These are phyloP conservation scores for Zele albiditarsus DNA, from an alignment of 2,888 invertebrate species.

Conservation along the genomic window DNA sequence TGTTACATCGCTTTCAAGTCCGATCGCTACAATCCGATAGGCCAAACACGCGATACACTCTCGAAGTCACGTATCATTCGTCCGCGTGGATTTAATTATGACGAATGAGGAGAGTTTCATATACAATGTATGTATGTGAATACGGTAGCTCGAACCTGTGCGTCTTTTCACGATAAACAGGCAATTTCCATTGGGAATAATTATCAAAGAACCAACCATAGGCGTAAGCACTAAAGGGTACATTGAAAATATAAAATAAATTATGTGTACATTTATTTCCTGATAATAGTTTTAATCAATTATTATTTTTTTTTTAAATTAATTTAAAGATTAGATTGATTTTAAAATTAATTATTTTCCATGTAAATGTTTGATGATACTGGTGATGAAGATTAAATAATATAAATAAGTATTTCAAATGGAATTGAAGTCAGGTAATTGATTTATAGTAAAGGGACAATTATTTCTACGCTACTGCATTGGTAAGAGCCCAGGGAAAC, in stretches of 20 bases:
- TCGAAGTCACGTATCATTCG: conserved; percentile 30
- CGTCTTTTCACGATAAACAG: conserved; percentile 39
- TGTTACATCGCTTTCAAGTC: conserved; percentile 16
- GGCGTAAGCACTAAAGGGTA: not conserved
- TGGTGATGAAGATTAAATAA: not conserved
- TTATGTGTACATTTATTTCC: not conserved
- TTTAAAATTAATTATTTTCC: not conserved
- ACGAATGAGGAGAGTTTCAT: conserved; percentile 38
- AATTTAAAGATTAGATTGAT: not conserved
- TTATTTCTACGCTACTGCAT: conserved; percentile 10
- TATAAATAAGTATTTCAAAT: not conserved
- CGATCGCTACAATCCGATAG: conserved; percentile 36
- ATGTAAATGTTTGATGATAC: not conserved
- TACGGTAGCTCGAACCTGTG: conserved; percentile 30
- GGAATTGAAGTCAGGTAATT: conserved; percentile 5
- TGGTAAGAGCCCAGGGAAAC: conserved; percentile 21
- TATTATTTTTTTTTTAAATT: not conserved
- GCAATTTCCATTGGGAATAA: conserved; percentile 37
- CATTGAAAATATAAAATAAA: not conserved
- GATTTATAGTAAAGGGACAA: conserved; percentile 5
- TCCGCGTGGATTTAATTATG: conserved; percentile 43
- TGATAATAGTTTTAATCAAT: not conserved
- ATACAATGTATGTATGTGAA: conserved; percentile 1
- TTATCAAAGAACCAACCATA: conserved; percentile 17
- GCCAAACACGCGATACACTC: conserved; percentile 35